Evolutionary conservation across 1,140 invertebrate genomes (phyloP).

Genomic region (Megalonaias nervosa): DNA sequence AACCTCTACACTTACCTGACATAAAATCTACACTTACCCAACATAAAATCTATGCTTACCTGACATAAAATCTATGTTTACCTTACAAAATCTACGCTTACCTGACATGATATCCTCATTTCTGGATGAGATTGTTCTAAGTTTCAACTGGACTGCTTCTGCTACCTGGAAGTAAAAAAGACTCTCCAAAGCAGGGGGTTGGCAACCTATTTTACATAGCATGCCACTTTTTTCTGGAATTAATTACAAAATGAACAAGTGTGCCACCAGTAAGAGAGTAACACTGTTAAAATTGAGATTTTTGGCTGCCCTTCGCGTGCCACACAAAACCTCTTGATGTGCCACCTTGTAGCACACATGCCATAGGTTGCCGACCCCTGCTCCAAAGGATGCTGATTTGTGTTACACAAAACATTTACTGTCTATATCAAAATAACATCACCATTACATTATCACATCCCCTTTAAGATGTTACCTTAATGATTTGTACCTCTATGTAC

Average conservation of each 20-base stretch:
- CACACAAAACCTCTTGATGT: no score
- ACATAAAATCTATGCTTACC: constrained; percentile 77
- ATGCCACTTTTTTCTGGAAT: no score
- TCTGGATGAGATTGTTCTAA: constrained; percentile 84
- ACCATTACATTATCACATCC: neutral
- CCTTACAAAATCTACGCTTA: constrained; percentile 74
- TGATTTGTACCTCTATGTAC: neutral
- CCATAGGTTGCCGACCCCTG: no score
- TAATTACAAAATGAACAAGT: neutral
- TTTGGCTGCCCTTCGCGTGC: no score
- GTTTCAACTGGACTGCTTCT: constrained; percentile 91
- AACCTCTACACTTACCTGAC: constrained; percentile 80
- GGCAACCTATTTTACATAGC: no score
- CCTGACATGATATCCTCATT: constrained; percentile 86
- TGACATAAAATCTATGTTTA: constrained; percentile 78
- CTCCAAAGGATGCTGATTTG: neutral
- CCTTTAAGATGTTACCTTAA: neutral
- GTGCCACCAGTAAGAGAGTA: neutral
- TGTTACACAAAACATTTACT: neutral
- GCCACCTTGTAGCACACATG: no score
- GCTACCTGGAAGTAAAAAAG: constrained; percentile 83
- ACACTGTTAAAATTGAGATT: no score
- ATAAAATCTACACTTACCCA: constrained; percentile 75
- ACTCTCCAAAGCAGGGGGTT: no score
- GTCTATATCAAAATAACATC: neutral